Evolutionary conservation across 2,113 vertebrate species (phyloP).

Genomic region (Sardina pilchardus): DNA sequence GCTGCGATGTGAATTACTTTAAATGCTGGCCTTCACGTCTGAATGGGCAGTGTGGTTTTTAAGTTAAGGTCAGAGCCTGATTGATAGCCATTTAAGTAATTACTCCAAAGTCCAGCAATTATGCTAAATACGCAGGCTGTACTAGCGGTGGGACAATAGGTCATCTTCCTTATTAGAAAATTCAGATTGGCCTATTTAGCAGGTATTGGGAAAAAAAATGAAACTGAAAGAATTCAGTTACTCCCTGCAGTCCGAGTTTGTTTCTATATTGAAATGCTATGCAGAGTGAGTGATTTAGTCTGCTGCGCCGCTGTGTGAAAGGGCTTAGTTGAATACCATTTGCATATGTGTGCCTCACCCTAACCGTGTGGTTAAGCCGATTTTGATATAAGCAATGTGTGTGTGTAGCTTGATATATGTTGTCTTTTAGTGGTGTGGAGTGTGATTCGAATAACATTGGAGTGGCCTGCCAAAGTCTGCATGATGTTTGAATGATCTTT

Average conservation of each 20-base stretch:
- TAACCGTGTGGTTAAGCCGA: too few species aligned
- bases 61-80: background rate
- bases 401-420: too few species aligned
- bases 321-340: too few species aligned
- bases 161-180: background rate
- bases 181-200: background rate
- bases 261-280: background rate
- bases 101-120: background rate
- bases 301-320: background rate
- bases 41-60: background rate
- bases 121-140: background rate
- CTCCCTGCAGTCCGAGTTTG: background rate
- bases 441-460: too few species aligned
- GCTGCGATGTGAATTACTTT: background rate
- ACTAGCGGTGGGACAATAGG: background rate
- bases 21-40: background rate
- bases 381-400: too few species aligned
- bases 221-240: background rate
- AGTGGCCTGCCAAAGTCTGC: too few species aligned
- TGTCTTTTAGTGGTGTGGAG: too few species aligned
- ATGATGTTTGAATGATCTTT: too few species aligned
- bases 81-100: conserved; percentile 5
- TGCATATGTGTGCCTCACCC: too few species aligned
- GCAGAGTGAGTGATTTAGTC: background rate
- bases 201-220: background rate